phyloP scores from a whole-genome alignment of 2,797 vertebrate species.

The Chloroceryle inda region DNA sequence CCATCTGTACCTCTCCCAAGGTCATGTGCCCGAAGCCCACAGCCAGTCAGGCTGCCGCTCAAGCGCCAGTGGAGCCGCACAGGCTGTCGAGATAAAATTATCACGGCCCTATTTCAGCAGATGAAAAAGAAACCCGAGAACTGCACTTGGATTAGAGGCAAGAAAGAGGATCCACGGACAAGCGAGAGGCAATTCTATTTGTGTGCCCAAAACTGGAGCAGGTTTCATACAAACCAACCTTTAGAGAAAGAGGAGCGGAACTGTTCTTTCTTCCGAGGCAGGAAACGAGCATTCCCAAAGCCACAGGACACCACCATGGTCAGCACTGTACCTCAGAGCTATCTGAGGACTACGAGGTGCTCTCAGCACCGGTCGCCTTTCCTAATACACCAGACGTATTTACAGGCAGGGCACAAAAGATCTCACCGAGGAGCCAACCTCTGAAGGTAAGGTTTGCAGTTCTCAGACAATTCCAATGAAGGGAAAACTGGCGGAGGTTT shows the following conservation, averaged over 20 bases:
- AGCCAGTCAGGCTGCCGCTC: slow-evolving; percentile 16
- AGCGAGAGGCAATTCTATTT: slow-evolving; percentile 1
- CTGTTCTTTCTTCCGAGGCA: background rate
- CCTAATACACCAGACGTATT: background rate
- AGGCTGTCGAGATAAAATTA: slow-evolving; percentile 56
- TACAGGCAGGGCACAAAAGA: fast-evolving
- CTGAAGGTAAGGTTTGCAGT: background rate
- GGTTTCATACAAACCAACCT: background rate
- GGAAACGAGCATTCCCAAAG: background rate
- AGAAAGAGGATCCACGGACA: slow-evolving; percentile 42
- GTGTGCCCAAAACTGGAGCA: background rate
- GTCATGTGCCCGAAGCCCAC: slow-evolving; percentile 11
- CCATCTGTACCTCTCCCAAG: background rate
- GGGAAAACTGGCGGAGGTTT: background rate
- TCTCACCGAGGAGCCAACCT: background rate
- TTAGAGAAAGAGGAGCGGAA: background rate
- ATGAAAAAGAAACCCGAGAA: slow-evolving; percentile 64
- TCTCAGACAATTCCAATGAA: background rate
- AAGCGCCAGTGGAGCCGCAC: background rate
- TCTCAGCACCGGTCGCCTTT: background rate
- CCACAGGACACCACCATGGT: fast-evolving
- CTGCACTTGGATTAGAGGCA: background rate
- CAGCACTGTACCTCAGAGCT: background rate
- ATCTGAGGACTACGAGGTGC: background rate
- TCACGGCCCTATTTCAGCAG: slow-evolving; percentile 15